Evolutionary conservation across 2,797 vertebrate genomes (phyloP), one percentile per base, ranked within the genome.

Genomic region (Paramormyrops hopkinsi): DNA sequence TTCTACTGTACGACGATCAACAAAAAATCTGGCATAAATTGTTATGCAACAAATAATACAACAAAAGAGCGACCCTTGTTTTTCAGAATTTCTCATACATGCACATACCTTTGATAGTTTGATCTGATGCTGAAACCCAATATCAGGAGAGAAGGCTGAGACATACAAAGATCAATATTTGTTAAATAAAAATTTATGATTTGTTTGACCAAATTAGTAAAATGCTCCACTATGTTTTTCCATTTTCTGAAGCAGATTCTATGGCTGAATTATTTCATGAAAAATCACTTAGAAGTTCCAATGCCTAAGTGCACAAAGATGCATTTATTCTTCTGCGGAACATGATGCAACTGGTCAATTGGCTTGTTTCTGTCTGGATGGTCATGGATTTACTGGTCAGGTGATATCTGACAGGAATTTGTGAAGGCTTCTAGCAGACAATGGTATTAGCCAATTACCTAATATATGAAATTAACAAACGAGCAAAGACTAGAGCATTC

Each of bases 401-500:
- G 41, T n/a, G 6, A 82, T 82, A 37, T 37, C 69, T 73, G 69
- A 37, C 29, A 73, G 69, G 33, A 41, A 73, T 73, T n/a, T 82
- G 7, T 82, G 73, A 79, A 79, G n/a, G 76, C 17, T 82, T 11
- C 14, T 44, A 79, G 19, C 73, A 79, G 37, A 79, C 73, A 44
- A 44, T 44, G 37, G 37, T 46, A 79, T n/a, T 79, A 8, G 41
- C 19, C 41, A 82, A 5, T 46, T 46, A 82, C 17, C 19, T 82
- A 82, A 19, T 82, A 82, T 22, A n/a, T 79, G 5, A n/a, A 19
- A 82, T 46, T 22, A 46, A 17, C 37, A 83, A 83, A 44, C 8
- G 6, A 48, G 46, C 79, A 48, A 51, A 48, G 46, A 48, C 3
- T 9, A 29, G 4, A 84, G 88, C 90, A 92, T 93, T 93, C 94